These are phyloP conservation scores for Masnerella sp. DNA, from an alignment of 2,888 invertebrate species.

Conservation along the genomic window DNA sequence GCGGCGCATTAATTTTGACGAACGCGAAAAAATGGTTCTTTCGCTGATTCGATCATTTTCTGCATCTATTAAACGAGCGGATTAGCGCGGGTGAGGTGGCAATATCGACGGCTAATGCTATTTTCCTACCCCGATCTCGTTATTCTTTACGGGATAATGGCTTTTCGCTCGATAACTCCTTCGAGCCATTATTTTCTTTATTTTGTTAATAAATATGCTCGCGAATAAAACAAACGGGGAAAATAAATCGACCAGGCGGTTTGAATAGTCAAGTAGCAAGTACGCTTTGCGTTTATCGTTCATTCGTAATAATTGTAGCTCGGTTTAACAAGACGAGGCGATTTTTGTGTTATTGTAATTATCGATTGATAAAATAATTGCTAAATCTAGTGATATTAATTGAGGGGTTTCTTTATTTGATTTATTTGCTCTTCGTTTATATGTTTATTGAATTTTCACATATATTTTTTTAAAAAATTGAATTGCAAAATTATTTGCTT, in stretches of 20 bases:
- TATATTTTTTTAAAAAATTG: too few relatives aligned
- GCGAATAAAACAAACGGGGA: conserved; percentile 15
- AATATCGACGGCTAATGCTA: conserved; percentile 69
- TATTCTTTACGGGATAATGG: conserved; percentile 42
- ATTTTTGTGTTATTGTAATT: too few relatives aligned
- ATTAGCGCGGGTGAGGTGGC: conserved; percentile 62
- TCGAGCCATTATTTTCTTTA: conserved; percentile 28
- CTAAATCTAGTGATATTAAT: too few relatives aligned
- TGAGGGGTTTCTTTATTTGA: too few relatives aligned
- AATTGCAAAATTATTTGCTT: too few relatives aligned
- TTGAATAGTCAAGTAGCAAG: neutral
- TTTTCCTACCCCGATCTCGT: conserved; percentile 55
- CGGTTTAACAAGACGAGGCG: too few relatives aligned
- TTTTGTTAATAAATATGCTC: conserved; percentile 20
- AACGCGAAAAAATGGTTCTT: neutral
- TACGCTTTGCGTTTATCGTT: neutral
- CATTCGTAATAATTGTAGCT: neutral
- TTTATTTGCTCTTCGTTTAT: too few relatives aligned
- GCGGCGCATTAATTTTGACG: conserved; percentile 9
- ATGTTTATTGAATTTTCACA: too few relatives aligned
- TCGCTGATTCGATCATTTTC: conserved; percentile 72
- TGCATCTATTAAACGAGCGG: conserved; percentile 71
- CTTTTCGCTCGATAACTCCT: conserved; percentile 44
- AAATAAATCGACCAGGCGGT: conserved; percentile 10
- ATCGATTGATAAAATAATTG: too few relatives aligned